phyloP scores from a whole-genome alignment of 2,888 invertebrate genomes.

The Itoplectis maculator region DNA sequence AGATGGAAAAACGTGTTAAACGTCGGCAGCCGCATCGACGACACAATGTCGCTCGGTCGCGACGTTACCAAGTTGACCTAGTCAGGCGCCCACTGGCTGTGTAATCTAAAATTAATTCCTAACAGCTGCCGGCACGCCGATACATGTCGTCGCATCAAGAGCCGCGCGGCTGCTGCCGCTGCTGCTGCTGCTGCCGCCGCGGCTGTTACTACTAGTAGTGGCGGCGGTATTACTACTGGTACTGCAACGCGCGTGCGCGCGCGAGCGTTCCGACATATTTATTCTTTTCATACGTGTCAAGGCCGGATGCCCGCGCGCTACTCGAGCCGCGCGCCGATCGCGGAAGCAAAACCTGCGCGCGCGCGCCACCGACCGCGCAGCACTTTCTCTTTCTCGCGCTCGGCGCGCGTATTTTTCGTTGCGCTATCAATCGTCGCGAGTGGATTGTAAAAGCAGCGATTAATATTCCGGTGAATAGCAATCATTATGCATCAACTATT shows the following conservation, averaged over 20 bases:
- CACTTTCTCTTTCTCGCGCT: conserved; percentile 38
- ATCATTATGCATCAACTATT: no score
- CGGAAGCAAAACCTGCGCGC: conserved; percentile 50
- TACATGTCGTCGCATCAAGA: conserved; percentile 56
- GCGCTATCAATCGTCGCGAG: background rate
- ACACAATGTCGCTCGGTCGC: conserved; percentile 60
- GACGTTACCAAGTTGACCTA: conserved; percentile 76
- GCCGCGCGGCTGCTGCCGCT: conserved; percentile 33
- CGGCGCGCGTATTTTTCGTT: background rate
- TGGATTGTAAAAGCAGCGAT: no score
- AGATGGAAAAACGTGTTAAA: conserved; percentile 23
- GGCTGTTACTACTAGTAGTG: background rate
- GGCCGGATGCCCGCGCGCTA: conserved; percentile 61
- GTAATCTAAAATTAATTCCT: conserved; percentile 84
- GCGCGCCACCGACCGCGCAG: background rate
- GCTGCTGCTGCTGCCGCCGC: conserved; percentile 13
- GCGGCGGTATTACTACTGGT: conserved; percentile 13
- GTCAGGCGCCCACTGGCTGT: conserved; percentile 77
- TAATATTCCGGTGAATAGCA: no score
- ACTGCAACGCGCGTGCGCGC: conserved; percentile 25
- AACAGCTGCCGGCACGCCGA: conserved; percentile 77
- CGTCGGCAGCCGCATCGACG: conserved; percentile 50
- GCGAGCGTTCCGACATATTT: conserved; percentile 63
- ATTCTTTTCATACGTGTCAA: conserved; percentile 68
- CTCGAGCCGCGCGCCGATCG: conserved; percentile 27